A percentile compares a stretch with the other conserved stretches of the same genome.
These are phyloP conservation scores for Blomia tropicalis DNA, from an alignment of 2,888 invertebrate species.

Conservation along the genomic window DNA sequence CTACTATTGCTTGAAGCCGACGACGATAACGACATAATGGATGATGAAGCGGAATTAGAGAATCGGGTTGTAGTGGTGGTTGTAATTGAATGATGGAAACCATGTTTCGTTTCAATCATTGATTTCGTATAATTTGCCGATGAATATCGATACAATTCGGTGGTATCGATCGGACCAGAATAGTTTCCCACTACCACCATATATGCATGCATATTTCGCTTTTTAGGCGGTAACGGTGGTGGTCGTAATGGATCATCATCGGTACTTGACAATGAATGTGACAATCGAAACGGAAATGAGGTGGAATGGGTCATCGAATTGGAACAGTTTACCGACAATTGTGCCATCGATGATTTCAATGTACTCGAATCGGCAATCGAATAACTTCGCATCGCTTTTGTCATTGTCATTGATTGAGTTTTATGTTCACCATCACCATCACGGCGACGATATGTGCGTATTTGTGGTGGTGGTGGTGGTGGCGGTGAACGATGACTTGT, in stretches of 20 bases:
- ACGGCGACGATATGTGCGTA: neutral
- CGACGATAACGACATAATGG: slow-evolving; percentile 33
- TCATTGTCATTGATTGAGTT: neutral
- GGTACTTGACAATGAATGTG: slow-evolving; percentile 37
- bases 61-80: neutral
- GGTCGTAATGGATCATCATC: slow-evolving; percentile 69
- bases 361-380: neutral
- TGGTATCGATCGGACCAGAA: slow-evolving; percentile 49
- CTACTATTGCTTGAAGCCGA: neutral
- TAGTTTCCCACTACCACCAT: slow-evolving; percentile 89
- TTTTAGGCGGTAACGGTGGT: slow-evolving; percentile 79
- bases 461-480: neutral
- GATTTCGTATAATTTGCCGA: neutral
- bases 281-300: neutral
- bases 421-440: neutral
- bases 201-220: slow-evolving; percentile 54
- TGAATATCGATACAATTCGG: slow-evolving; percentile 37
- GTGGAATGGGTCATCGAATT: neutral
- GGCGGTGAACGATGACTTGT: neutral
- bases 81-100: too few relatives aligned
- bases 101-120: slow-evolving; percentile 8
- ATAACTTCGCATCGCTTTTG: neutral
- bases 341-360: neutral
- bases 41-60: neutral
- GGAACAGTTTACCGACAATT: neutral